Conservation (phyloP, 2,113 vertebrate species). For the Brachyhypopomus occidentalis region DNA sequence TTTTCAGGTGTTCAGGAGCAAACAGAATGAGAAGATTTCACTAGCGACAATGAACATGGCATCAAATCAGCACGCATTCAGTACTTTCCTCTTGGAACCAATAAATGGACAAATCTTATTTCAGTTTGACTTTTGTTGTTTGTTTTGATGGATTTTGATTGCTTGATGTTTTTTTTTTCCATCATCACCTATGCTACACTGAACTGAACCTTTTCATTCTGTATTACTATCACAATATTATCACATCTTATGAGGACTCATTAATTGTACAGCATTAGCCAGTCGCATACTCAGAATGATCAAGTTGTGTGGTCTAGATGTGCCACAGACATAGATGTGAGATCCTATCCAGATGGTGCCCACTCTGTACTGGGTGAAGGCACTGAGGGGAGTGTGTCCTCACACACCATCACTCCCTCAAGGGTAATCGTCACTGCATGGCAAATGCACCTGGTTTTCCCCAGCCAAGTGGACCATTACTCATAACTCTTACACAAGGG, state of each 20-base stretch:
- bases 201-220: not conserved
- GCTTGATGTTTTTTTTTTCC: not conserved
- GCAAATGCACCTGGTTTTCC: constrained; percentile 45
- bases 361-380: constrained; percentile 1
- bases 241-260: not conserved
- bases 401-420: constrained; percentile 12
- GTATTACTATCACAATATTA: not conserved
- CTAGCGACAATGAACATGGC: not conserved
- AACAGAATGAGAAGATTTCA: not conserved
- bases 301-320: not conserved
- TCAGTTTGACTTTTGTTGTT: not conserved
- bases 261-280: not conserved
- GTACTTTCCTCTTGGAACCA: not conserved
- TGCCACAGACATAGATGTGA: not conserved
- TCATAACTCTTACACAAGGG: constrained; percentile 39
- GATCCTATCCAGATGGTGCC: not conserved
- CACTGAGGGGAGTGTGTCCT: not conserved
- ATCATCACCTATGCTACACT: not conserved
- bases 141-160: too few relatives aligned
- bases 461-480: constrained; percentile 38
- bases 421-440: constrained; percentile 8
- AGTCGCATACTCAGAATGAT: too few relatives aligned
- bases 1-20: not conserved
- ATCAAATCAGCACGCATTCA: not conserved
- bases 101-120: not conserved